Percentiles rank a stretch among this genome's conserved stretches.
phyloP scores from a whole-genome alignment of 1,140 invertebrate species.

The Scaptomyza pallida region DNA sequence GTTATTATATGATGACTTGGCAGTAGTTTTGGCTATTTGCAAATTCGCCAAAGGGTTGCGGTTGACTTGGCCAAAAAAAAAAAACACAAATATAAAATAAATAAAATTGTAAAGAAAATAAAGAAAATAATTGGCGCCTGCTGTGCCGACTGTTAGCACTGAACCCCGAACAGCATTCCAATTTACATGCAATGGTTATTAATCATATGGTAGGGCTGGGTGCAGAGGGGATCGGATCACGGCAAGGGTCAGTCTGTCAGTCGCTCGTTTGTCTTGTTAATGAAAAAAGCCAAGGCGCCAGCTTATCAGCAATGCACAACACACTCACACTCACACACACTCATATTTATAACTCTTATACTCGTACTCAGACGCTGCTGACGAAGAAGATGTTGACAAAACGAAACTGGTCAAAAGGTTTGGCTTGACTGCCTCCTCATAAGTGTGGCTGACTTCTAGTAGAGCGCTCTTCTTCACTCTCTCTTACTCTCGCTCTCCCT shows the following conservation, averaged over 20 bases:
- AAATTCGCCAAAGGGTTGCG: constrained; percentile 38
- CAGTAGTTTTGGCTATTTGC: constrained; percentile 24
- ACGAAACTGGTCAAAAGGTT: constrained; percentile 51
- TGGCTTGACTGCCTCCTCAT: constrained; percentile 45
- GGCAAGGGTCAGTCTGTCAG: constrained; percentile 30
- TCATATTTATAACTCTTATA: too few relatives aligned
- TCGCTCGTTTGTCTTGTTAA: constrained; percentile 79
- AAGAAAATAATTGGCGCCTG: constrained; percentile 70
- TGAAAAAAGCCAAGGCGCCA: constrained; percentile 83
- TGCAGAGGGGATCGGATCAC: constrained; percentile 1
- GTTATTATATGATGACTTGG: constrained; percentile 3
- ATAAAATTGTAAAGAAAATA: too few relatives aligned
- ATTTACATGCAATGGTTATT: constrained; percentile 76
- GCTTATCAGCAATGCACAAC: constrained; percentile 79
- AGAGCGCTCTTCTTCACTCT: constrained; percentile 2
- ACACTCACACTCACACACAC: constrained; percentile 48
- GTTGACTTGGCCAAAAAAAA: constrained; percentile 5
- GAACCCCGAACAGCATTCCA: constrained; percentile 41
- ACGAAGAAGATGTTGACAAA: constrained; percentile 75
- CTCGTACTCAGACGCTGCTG: constrained; percentile 18
- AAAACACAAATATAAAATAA: constrained; percentile 25
- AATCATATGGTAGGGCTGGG: constrained; percentile 65
- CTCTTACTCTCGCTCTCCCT: constrained; percentile 10
- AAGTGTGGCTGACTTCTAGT: constrained; percentile 61
- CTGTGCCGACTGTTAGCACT: constrained; percentile 51